Evolutionary conservation across 2,888 invertebrate species (phyloP), one percentile per base, ranked within the genome.

Genomic region (Marronus borbonicus): DNA sequence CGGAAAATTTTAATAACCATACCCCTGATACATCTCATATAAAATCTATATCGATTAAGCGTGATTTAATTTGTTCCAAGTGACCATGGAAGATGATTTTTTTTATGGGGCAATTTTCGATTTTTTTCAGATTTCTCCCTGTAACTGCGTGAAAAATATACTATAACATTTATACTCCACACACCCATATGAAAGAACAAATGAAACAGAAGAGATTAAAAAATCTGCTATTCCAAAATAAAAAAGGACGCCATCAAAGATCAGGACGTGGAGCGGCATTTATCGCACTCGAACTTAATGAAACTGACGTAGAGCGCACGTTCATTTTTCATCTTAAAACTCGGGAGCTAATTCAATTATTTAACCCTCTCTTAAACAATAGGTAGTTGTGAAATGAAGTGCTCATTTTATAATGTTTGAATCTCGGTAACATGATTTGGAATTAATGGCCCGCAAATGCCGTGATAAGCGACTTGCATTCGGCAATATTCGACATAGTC

Each of bases 281-380:
- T 44, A 60, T 60, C 72, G 31, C 68, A 36, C 58, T 68, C 44
- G 39, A 76, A 76, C 31, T 70, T 72, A 77, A 77, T 72, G 62
- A 70, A 62, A 64, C 62, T 75, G 78, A 69, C 76, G 75, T 49
- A 68, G 65, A 78, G 70, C 79, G 80, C 70, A 76, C 80, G 80
- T 76, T 76, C 78, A 70, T 78, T 60, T 72, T 50, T 69, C 79
- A 64, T 75, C 79, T 64, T 74, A 50, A 64, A 60, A 64, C 65
- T 66, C 70, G 84, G 83, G 20, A 84, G 84, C 84, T 86, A 87
- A 89, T 88, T 88, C 88, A 88, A 89, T 89, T 89, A 89, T 89
- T 88, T 89, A 89, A 89, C 89, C 89, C 89, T 88, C 88, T 89
- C 88, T 88, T 88, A 88, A 88, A 89, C 88, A 89, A 89, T 89